These are phyloP conservation scores for Leptinotarsa undecemlineata DNA, from an alignment of 1,140 invertebrate species.

Conservation along the genomic window DNA sequence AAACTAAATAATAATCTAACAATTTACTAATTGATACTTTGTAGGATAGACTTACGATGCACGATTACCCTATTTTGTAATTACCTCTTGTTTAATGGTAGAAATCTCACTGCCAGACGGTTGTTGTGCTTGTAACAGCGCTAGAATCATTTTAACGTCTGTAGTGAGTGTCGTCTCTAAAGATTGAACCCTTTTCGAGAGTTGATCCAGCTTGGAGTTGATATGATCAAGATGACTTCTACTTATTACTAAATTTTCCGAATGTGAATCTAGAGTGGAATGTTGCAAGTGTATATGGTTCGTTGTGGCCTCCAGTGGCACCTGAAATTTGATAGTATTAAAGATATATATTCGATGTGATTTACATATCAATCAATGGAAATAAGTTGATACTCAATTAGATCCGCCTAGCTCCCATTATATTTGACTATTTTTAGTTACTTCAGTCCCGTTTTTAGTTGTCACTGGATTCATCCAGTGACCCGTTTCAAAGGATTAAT, in stretches of 20 bases:
- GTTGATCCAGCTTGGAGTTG: conserved; percentile 66
- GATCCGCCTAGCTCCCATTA: too few species aligned
- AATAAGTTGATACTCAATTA: too few species aligned
- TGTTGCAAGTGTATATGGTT: conserved; percentile 44
- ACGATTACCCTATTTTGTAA: too few species aligned
- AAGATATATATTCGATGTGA: neutral
- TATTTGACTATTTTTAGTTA: too few species aligned
- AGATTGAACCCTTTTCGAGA: conserved; percentile 64
- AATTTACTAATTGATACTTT: too few species aligned
- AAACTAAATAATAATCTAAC: too few species aligned
- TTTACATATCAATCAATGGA: neutral
- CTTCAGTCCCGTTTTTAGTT: too few species aligned
- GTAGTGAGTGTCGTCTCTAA: conserved; percentile 68
- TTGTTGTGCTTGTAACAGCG: conserved; percentile 64
- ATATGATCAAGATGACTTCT: conserved; percentile 58
- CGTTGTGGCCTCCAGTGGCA: conserved; percentile 31
- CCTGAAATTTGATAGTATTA: conserved; percentile 18
- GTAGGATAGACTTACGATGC: too few species aligned
- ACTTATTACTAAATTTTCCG: conserved; percentile 49
- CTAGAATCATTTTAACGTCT: conserved; percentile 69
- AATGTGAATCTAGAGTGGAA: conserved; percentile 49
- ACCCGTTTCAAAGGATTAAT: too few species aligned
- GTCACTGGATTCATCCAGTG: too few species aligned
- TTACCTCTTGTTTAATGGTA: conserved; percentile 37
- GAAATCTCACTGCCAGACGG: conserved; percentile 16